These are phyloP conservation scores for Polia nebulosa DNA, from an alignment of 2,888 invertebrate genomes.

Conservation along the genomic window DNA sequence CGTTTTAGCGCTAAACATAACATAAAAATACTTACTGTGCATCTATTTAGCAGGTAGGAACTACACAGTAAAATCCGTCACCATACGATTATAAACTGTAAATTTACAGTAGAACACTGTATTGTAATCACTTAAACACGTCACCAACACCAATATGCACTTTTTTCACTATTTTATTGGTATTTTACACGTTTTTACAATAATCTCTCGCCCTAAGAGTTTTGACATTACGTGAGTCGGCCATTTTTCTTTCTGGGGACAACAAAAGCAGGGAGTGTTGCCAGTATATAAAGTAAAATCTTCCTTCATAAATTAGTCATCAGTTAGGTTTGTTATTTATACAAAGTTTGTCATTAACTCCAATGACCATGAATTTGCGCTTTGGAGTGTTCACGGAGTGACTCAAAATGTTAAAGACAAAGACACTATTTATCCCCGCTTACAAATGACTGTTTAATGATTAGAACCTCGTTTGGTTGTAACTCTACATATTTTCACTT, in stretches of 20 bases:
- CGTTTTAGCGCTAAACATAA: slow-evolving; percentile 59
- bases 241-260: slow-evolving; percentile 86
- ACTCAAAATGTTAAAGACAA: slow-evolving; percentile 41
- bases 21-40: slow-evolving; percentile 83
- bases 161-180: slow-evolving; percentile 69
- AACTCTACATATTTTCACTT: slow-evolving; percentile 14
- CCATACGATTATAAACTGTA: slow-evolving; percentile 70
- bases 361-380: slow-evolving; percentile 39
- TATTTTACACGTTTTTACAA: slow-evolving; percentile 82
- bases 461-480: slow-evolving; percentile 9
- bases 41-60: slow-evolving; percentile 80
- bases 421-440: slow-evolving; percentile 5
- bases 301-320: slow-evolving; percentile 60
- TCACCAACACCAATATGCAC: slow-evolving; percentile 73
- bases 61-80: slow-evolving; percentile 69
- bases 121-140: slow-evolving; percentile 72
- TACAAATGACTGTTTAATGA: neutral
- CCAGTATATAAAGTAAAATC: slow-evolving; percentile 65
- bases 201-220: slow-evolving; percentile 80
- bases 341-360: slow-evolving; percentile 54
- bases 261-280: slow-evolving; percentile 82
- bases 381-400: slow-evolving; percentile 36
- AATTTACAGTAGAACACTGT: slow-evolving; percentile 67
- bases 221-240: slow-evolving; percentile 87
- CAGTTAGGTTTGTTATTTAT: slow-evolving; percentile 51